Base-by-base conservation (phyloP, 2,888 invertebrate genomes). In the Athalia rosae region DNA sequence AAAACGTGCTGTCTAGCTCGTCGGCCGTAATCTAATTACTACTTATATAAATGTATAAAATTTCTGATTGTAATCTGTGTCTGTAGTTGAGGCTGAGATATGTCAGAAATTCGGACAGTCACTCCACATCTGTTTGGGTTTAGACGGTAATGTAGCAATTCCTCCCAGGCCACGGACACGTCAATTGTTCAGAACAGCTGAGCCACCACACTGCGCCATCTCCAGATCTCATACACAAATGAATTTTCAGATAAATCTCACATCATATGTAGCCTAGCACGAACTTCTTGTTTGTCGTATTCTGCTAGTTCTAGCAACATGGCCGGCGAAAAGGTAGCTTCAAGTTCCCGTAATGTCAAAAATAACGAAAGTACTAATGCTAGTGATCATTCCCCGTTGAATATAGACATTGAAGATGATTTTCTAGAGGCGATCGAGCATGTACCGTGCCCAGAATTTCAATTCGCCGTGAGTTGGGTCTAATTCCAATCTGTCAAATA, bases 111-210 rank as follows among this genome's bases (percentile, higher is more conserved):
- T 85, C 85, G 82, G 87, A 86, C 84, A 87, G 87, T 87, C 87
- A 87, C 87, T 87, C 87, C 87, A 87, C 87, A 87, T 87, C 87
- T 87, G 87, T 87, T 86, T 85, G 85, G 85, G 87, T 87, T 87
- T 87, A 84, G 87, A 86, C 87, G 87, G 85, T 86, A 83, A 80
- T 81, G 76, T 82, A 86, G 83, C 81, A 79, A 81, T 83, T 81
- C 81, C 79, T 79, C 77, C 78, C 79, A 78, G 81, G 79, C 83
- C 84, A 85, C 85, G 85, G 84, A 53, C 62, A 66, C 82, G 83
- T 81, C 80, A 81, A 83, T 82, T 83, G 81, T 83, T 84, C 83
- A 83, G 85, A 85, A 85, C 85, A 86, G 85, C 85, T 85, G 85
- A 85, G 85, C 8, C 11, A 47, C 71, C 28, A 59, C 15, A n/a